Evolutionary conservation across 1,140 invertebrate genomes (phyloP).

Genomic region (Lanistes nyassanus): DNA sequence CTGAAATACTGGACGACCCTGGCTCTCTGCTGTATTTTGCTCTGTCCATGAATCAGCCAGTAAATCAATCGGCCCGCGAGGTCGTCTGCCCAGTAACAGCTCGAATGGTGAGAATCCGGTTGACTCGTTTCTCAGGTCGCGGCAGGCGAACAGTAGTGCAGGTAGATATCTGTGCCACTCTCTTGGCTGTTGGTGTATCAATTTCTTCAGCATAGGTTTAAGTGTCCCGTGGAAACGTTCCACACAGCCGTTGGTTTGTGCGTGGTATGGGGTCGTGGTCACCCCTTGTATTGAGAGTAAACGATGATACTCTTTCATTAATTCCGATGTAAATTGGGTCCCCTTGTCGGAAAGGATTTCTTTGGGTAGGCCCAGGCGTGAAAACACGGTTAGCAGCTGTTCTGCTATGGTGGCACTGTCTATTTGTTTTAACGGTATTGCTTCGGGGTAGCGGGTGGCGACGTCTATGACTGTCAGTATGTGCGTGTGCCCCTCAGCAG

Average conservation of each 20-base stretch:
- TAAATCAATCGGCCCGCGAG: slow-evolving; percentile 22
- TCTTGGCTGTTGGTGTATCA: slow-evolving; percentile 44
- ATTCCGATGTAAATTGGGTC: slow-evolving; percentile 29
- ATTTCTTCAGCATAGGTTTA: slow-evolving; percentile 39
- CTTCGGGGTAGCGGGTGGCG: slow-evolving; percentile 33
- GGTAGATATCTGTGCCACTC: slow-evolving; percentile 57
- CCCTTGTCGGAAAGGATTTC: slow-evolving; percentile 38
- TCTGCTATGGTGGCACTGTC: slow-evolving; percentile 32
- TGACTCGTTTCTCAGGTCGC: slow-evolving; percentile 26
- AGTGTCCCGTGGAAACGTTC: slow-evolving; percentile 53
- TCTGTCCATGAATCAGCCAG: slow-evolving; percentile 41
- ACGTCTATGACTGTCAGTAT: slow-evolving; percentile 37
- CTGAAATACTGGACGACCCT: slow-evolving; percentile 18
- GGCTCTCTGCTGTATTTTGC: slow-evolving; percentile 29
- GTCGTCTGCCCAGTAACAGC: slow-evolving; percentile 23
- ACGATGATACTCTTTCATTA: slow-evolving; percentile 29
- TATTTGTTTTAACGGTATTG: slow-evolving; percentile 30
- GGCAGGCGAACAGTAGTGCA: slow-evolving; percentile 21
- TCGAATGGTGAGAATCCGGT: slow-evolving; percentile 28
- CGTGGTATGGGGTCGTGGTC: slow-evolving; percentile 29
- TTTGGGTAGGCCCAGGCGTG: slow-evolving; percentile 61
- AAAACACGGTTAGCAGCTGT: slow-evolving; percentile 50
- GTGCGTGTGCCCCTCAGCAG: slow-evolving; percentile 35
- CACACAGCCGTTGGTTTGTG: slow-evolving; percentile 33
- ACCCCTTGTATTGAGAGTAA: slow-evolving; percentile 34